Evolutionary conservation across 2,797 vertebrate species (phyloP).

Genomic region (Amazonetta brasiliensis): DNA sequence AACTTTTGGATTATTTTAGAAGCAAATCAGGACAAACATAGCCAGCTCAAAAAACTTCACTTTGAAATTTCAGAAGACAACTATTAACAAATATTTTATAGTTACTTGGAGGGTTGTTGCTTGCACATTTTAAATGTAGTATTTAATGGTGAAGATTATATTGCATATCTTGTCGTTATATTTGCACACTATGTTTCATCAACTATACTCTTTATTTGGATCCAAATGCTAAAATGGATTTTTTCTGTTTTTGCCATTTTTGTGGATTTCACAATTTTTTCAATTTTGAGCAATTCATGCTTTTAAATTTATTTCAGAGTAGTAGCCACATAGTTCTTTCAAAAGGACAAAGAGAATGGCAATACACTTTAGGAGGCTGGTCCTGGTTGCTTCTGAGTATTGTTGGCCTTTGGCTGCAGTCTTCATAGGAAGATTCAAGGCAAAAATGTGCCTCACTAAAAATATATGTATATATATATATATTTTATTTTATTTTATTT

Average conservation of each 20-base stretch:
- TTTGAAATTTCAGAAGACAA: neutral
- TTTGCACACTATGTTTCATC: neutral
- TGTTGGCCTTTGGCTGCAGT: neutral
- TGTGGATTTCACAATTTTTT: neutral
- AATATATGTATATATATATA: too few relatives aligned
- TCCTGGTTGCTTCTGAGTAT: neutral
- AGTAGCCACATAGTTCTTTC: neutral
- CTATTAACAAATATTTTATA: neutral
- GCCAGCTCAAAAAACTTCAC: neutral
- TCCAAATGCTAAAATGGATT: neutral
- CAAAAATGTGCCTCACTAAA: neutral
- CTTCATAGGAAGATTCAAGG: neutral
- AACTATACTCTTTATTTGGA: neutral
- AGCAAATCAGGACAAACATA: neutral
- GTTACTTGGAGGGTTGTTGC: neutral
- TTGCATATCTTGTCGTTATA: neutral
- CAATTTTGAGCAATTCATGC: neutral
- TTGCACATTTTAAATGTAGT: neutral
- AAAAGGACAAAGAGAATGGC: neutral
- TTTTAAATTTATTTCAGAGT: neutral
- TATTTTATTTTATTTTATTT: too few relatives aligned
- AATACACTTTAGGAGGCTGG: neutral
- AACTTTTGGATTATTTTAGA: neutral
- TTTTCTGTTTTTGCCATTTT: neutral
- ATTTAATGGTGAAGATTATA: neutral